These are phyloP conservation scores for Chironomus tentans DNA, from an alignment of 2,888 invertebrate genomes.

Conservation along the genomic window DNA sequence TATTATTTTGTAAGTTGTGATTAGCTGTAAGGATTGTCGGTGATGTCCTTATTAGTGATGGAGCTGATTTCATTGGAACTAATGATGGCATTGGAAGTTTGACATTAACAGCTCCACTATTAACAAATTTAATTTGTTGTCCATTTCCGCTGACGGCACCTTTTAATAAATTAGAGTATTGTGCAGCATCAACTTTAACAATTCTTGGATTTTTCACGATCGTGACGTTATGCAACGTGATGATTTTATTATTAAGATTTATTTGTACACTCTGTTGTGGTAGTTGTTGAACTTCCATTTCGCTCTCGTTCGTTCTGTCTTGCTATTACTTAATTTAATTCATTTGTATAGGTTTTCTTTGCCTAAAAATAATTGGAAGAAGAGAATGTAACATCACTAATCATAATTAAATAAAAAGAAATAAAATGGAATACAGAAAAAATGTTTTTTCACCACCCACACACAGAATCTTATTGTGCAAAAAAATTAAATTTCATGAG, in stretches of 20 bases:
- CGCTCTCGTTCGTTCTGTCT: too few relatives aligned
- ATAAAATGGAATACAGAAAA: neutral
- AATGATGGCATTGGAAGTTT: neutral
- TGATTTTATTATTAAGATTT: slow-evolving; percentile 6
- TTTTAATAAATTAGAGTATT: slow-evolving; percentile 18
- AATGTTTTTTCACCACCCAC: neutral
- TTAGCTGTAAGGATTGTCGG: neutral
- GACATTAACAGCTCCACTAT: neutral
- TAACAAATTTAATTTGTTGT: neutral
- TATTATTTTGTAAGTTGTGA: too few relatives aligned
- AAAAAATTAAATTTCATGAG: slow-evolving; percentile 4
- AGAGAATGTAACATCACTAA: neutral
- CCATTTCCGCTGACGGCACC: neutral
- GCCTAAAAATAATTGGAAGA: neutral
- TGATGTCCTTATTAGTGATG: neutral
- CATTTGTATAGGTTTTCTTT: neutral
- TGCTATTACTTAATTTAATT: neutral
- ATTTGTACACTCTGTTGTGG: slow-evolving; percentile 18
- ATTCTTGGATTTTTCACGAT: slow-evolving; percentile 14
- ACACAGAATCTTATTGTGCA: neutral
- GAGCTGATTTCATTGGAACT: neutral
- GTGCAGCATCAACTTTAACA: slow-evolving; percentile 1
- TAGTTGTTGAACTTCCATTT: slow-evolving; percentile 13
- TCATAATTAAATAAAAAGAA: neutral
- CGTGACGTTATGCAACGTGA: slow-evolving; percentile 20